Percentiles rank a stretch among this genome's conserved stretches.
Conservation (phyloP, 1,140 invertebrate species). For the Stratiolaelaps scimitus region DNA sequence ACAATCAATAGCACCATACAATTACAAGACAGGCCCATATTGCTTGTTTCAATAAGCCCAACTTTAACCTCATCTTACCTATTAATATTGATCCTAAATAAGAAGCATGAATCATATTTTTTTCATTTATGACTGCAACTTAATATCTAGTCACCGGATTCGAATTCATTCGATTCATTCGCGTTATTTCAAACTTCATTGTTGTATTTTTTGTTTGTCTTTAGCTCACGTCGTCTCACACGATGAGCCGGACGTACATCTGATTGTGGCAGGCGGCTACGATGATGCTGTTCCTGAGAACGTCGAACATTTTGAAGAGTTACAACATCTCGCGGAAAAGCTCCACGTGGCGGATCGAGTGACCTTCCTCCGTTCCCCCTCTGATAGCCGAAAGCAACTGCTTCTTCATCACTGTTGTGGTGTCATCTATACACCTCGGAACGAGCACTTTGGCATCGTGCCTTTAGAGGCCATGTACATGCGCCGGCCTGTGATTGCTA, state of each 20-base stretch:
- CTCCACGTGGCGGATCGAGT: conserved; percentile 59
- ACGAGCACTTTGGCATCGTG: conserved; percentile 99
- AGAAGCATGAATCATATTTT: too few species aligned
- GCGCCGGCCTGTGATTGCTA: conserved; percentile 79
- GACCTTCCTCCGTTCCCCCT: conserved; percentile 71
- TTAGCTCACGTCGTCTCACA: conserved; percentile 39
- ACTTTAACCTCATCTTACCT: too few species aligned
- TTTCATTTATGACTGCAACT: too few species aligned
- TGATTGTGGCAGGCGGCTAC: conserved; percentile 95
- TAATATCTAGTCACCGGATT: conserved; percentile 32
- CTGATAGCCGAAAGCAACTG: conserved; percentile 65
- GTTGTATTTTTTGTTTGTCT: conserved; percentile 10
- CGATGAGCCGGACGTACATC: conserved; percentile 53
- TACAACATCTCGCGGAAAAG: conserved; percentile 52
- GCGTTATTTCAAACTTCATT: neutral
- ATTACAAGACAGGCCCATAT: too few species aligned
- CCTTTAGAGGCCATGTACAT: conserved; percentile 96
- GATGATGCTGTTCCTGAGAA: conserved; percentile 80
- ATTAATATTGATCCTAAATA: too few species aligned
- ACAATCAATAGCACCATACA: too few species aligned
- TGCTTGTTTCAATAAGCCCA: too few species aligned
- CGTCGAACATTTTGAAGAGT: conserved; percentile 67
- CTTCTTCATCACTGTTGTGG: conserved; percentile 60
- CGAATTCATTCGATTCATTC: conserved; percentile 32
- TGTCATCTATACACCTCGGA: conserved; percentile 85